A percentile compares a stretch with the other conserved stretches of the same genome.
Evolutionary conservation across 2,797 vertebrate genomes (phyloP).

Genomic region (Lophius americanus): DNA sequence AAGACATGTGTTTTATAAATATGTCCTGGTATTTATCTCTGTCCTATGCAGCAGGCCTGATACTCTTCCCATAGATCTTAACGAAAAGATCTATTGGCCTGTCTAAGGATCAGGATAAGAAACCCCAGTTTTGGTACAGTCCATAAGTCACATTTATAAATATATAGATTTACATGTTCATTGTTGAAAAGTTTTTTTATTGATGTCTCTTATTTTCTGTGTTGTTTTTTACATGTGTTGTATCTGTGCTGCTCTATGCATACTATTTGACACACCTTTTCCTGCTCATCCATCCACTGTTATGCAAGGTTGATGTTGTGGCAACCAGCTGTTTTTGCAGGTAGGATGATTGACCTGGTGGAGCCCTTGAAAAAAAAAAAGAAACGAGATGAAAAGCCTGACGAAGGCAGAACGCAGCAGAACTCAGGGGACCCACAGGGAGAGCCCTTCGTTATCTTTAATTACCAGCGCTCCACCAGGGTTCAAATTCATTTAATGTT

Average conservation of each 20-base stretch:
- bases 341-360: conserved; percentile 32
- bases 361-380: conserved; percentile 48
- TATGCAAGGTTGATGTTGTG: conserved; percentile 38
- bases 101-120: too few relatives aligned
- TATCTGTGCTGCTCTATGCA: neutral
- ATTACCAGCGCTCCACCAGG: conserved; percentile 77
- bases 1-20: too few relatives aligned
- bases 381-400: conserved; percentile 70
- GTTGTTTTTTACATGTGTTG: neutral
- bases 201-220: neutral
- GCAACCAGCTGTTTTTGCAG: conserved; percentile 45
- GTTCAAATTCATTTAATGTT: conserved; percentile 79
- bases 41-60: too few relatives aligned
- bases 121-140: too few relatives aligned
- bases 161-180: too few relatives aligned
- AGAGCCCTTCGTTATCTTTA: conserved; percentile 83
- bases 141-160: too few relatives aligned
- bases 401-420: conserved; percentile 69
- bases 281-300: neutral
- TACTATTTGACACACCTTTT: neutral
- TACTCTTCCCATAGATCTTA: too few relatives aligned
- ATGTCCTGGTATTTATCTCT: too few relatives aligned
- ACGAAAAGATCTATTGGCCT: too few relatives aligned
- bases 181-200: too few relatives aligned
- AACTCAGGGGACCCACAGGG: conserved; percentile 69